Percentiles rank a stretch among this genome's conserved stretches.
Conservation (phyloP, 2,113 vertebrate species). For the Callipepla squamata region DNA sequence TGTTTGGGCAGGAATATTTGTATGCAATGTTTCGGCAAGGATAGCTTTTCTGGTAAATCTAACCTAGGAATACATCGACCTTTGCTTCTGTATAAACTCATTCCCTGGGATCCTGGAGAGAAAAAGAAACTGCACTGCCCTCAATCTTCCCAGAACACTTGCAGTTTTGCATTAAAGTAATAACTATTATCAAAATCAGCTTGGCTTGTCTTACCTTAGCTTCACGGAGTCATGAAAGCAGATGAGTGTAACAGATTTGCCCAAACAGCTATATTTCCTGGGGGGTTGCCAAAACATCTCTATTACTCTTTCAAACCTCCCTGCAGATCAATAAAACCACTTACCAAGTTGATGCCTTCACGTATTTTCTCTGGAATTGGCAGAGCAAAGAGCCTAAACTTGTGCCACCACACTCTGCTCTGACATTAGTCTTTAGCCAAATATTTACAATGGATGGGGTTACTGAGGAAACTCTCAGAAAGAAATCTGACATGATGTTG, state of each 20-base stretch:
- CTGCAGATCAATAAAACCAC: slow-evolving; percentile 49
- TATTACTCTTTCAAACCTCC: background rate
- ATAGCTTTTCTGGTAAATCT: background rate
- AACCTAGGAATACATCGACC: background rate
- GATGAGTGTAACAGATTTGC: background rate
- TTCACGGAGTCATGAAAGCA: background rate
- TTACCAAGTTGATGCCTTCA: slow-evolving; percentile 17
- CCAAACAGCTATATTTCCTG: slow-evolving; percentile 3
- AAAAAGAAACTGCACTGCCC: background rate
- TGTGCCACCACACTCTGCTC: background rate
- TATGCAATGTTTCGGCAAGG: background rate
- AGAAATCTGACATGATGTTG: background rate
- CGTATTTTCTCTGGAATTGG: background rate
- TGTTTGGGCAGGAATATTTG: background rate
- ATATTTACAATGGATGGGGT: background rate
- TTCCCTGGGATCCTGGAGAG: background rate
- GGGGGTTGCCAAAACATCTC: slow-evolving; percentile 22
- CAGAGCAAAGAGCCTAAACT: background rate
- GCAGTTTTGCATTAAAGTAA: background rate
- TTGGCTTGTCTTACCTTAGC: background rate
- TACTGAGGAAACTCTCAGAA: background rate
- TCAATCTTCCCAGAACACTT: background rate
- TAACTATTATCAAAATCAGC: background rate
- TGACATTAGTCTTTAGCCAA: background rate
- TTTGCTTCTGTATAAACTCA: background rate